These are phyloP conservation scores for Sylvicola cinctus DNA, from an alignment of 2,888 invertebrate genomes.

Conservation along the genomic window DNA sequence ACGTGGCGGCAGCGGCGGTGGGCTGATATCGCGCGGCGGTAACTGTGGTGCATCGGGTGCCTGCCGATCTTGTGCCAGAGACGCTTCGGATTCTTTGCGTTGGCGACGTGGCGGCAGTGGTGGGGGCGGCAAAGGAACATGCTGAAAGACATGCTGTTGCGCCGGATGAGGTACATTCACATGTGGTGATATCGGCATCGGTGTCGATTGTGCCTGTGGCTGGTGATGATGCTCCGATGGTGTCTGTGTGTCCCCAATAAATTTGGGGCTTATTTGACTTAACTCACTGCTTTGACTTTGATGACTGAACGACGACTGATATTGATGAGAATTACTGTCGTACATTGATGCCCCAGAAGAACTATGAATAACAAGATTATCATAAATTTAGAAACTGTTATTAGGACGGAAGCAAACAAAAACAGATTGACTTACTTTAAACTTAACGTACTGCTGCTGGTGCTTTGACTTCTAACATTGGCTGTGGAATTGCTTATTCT, in stretches of 20 bases:
- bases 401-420: not conserved
- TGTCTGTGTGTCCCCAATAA: not conserved
- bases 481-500: too few relatives aligned
- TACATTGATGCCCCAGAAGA: too few relatives aligned
- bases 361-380: too few relatives aligned
- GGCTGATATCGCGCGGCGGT: constrained; percentile 44
- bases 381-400: not conserved
- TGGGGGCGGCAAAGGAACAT: constrained; percentile 14
- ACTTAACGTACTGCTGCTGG: constrained; percentile 8
- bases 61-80: constrained; percentile 29
- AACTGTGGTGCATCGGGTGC: constrained; percentile 46
- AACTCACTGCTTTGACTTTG: too few relatives aligned
- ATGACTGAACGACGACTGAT: too few relatives aligned
- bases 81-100: constrained; percentile 15
- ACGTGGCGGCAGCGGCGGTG: constrained; percentile 44
- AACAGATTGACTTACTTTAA: constrained; percentile 6
- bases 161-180: constrained; percentile 24
- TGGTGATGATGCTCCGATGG: constrained; percentile 10
- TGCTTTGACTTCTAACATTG: constrained; percentile 3
- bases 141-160: constrained; percentile 13
- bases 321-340: too few relatives aligned
- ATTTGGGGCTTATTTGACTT: too few relatives aligned
- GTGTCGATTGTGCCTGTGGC: constrained; percentile 12
- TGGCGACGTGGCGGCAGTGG: constrained; percentile 24
- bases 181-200: constrained; percentile 24